These are phyloP conservation scores for Steromphala cineraria DNA, from an alignment of 2,888 invertebrate species.

Conservation along the genomic window DNA sequence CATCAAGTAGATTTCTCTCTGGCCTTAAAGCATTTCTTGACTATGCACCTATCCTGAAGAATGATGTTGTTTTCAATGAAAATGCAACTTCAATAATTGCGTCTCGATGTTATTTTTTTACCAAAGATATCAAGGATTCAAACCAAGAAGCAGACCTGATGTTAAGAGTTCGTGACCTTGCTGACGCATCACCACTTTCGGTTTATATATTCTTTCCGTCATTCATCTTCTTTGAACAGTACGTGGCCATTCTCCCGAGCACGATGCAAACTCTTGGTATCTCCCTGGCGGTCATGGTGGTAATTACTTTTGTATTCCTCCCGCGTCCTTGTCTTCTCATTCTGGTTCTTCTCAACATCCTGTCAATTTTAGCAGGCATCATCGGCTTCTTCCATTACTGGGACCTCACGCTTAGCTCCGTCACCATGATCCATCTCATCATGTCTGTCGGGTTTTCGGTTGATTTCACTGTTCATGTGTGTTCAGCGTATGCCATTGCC, in stretches of 20 bases:
- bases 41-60: conserved; percentile 22
- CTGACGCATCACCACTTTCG: conserved; percentile 44
- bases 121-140: conserved; percentile 79
- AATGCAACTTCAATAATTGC: conserved; percentile 81
- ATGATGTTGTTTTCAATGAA: conserved; percentile 43
- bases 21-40: conserved; percentile 29
- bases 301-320: conserved; percentile 64
- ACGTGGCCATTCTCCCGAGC: conserved; percentile 58
- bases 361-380: conserved; percentile 61
- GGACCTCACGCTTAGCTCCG: conserved; percentile 60
- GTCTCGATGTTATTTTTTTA: conserved; percentile 75
- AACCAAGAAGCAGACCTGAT: conserved; percentile 58
- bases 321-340: conserved; percentile 62
- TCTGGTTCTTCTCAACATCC: conserved; percentile 58
- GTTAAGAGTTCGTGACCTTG: conserved; percentile 56
- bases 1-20: conserved; percentile 16
- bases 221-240: conserved; percentile 67
- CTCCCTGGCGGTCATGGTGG: conserved; percentile 60
- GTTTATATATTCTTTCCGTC: conserved; percentile 53
- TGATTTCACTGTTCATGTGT: conserved; percentile 62
- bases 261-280: conserved; percentile 64
- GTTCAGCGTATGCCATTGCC: conserved; percentile 52
- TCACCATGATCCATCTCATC: conserved; percentile 69
- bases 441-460: conserved; percentile 70
- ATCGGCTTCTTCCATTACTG: conserved; percentile 65